A percentile compares a stretch with the other conserved stretches of the same genome.
These are phyloP conservation scores for Opisthocomus hoazin DNA, from an alignment of 2,113 vertebrate species.

Conservation along the genomic window DNA sequence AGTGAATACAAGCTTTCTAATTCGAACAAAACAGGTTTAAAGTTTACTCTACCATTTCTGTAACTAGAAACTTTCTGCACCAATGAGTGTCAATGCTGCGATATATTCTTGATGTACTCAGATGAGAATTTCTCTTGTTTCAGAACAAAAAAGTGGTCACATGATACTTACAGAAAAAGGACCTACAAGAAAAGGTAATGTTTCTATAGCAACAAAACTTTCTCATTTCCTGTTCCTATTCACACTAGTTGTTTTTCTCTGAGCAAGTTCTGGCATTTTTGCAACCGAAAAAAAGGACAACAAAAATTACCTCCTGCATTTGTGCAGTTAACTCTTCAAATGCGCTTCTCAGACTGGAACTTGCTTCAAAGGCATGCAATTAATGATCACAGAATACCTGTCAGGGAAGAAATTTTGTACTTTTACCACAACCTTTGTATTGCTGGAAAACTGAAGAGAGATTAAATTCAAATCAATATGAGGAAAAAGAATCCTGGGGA, in stretches of 20 bases:
- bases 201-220: neutral
- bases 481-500: fast-evolving
- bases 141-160: neutral
- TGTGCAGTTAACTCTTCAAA: neutral
- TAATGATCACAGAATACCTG: neutral
- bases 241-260: neutral
- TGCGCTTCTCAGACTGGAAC: neutral
- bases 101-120: neutral
- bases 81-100: neutral
- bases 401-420: neutral
- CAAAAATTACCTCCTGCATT: neutral
- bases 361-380: neutral
- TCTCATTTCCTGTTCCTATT: neutral
- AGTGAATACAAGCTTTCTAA: neutral
- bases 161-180: neutral
- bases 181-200: neutral
- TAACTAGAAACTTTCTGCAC: neutral
- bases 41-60: neutral
- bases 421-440: neutral
- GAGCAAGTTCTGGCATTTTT: neutral
- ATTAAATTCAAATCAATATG: neutral
- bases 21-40: neutral
- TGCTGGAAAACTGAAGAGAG: neutral
- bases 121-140: neutral
- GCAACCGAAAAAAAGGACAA: neutral